These are phyloP conservation scores for Hemiscyllium ocellatum DNA, from an alignment of 2,113 vertebrate species.

Conservation along the genomic window DNA sequence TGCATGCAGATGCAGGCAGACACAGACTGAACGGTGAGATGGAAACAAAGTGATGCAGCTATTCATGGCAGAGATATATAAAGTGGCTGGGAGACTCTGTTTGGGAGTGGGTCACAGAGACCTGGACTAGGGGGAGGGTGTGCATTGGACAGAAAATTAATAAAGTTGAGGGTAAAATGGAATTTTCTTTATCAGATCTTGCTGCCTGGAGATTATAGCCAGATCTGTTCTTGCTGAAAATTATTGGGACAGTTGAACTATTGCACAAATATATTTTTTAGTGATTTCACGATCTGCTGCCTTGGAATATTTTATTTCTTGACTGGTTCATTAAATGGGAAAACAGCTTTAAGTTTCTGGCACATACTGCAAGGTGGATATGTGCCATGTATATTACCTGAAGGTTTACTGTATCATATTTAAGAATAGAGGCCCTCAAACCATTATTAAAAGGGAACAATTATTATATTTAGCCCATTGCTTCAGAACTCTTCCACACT, in stretches of 20 bases:
- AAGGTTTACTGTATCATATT: neutral
- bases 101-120: neutral
- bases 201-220: neutral
- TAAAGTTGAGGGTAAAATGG: neutral
- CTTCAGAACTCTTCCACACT: neutral
- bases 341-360: slow-evolving; percentile 2
- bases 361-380: neutral
- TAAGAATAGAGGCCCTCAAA: neutral
- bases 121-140: too few relatives aligned
- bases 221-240: slow-evolving; percentile 17
- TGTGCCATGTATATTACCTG: neutral
- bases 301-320: slow-evolving; percentile 22
- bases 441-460: neutral
- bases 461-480: neutral
- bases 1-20: too few relatives aligned
- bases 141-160: neutral
- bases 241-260: neutral
- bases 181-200: neutral
- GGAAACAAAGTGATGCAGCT: neutral
- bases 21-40: neutral
- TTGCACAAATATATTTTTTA: neutral
- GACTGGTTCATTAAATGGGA: neutral
- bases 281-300: slow-evolving; percentile 15
- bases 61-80: neutral
- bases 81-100: neutral